Conservation (phyloP, 2,888 invertebrate species). For the Harpagoxenus sublaevis region DNA sequence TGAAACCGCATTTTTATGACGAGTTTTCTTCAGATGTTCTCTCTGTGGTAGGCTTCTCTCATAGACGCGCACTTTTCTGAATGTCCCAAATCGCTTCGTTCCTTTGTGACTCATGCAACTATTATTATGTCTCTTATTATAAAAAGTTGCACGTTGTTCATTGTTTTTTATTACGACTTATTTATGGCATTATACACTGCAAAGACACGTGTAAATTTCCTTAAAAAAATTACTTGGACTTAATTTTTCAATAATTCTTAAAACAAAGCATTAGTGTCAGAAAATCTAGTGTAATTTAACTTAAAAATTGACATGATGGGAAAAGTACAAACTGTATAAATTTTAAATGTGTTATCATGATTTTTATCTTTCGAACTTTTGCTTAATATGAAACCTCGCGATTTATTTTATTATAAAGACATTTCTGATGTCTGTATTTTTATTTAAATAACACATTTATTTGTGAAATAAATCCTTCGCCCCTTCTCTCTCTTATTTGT, state of each 20-base stretch:
- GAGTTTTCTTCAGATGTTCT: constrained; percentile 21
- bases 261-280: not conserved
- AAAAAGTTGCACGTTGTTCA: not conserved
- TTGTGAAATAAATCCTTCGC: not conserved
- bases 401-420: not conserved
- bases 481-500: not conserved
- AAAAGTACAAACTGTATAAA: not conserved
- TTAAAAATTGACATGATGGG: not conserved
- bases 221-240: not conserved
- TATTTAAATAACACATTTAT: not conserved
- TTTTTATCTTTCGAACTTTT: not conserved
- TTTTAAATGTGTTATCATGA: not conserved
- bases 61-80: not conserved
- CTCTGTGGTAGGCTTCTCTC: not conserved
- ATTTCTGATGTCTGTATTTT: not conserved
- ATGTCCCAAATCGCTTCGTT: constrained; percentile 6
- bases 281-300: not conserved
- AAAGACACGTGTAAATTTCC: not conserved
- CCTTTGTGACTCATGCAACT: not conserved
- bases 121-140: not conserved
- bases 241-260: not conserved
- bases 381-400: not conserved
- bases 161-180: not conserved
- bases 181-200: not conserved
- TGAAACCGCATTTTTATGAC: constrained; percentile 46